phyloP scores from a whole-genome alignment of 2,113 vertebrate species.

The Vulpes ferrilata region DNA sequence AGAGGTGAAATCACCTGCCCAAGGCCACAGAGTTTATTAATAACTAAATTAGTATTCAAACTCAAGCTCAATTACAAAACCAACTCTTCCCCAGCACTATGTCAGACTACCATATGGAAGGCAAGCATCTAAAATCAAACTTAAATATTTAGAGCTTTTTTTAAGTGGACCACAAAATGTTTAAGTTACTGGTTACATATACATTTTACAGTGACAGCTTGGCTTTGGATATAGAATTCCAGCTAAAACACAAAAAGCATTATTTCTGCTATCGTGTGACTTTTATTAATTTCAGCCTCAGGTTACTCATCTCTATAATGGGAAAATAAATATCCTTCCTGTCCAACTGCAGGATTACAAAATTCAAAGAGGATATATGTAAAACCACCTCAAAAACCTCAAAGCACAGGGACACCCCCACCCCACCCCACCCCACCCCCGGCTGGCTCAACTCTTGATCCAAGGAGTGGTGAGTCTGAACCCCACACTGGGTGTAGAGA shows the following conservation, averaged over 20 bases:
- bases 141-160: constrained; percentile 55
- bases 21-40: constrained; percentile 43
- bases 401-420: neutral
- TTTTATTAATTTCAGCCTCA: constrained; percentile 54
- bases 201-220: constrained; percentile 37
- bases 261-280: constrained; percentile 33
- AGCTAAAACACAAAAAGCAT: constrained; percentile 60
- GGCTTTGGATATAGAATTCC: constrained; percentile 38
- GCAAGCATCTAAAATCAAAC: constrained; percentile 60
- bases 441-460: neutral
- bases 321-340: constrained; percentile 55
- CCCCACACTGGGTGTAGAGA: neutral
- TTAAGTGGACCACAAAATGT: constrained; percentile 56
- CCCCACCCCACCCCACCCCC: too few species aligned
- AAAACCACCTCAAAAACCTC: constrained; percentile 47
- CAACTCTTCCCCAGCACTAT: neutral
- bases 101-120: neutral
- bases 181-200: constrained; percentile 46
- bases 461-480: neutral
- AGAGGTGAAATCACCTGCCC: constrained; percentile 58
- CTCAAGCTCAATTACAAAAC: constrained; percentile 65
- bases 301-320: constrained; percentile 52
- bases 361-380: constrained; percentile 45
- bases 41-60: constrained; percentile 61
- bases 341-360: constrained; percentile 34